phyloP scores from a whole-genome alignment of 2,113 vertebrate genomes.

The Jacana jacana region DNA sequence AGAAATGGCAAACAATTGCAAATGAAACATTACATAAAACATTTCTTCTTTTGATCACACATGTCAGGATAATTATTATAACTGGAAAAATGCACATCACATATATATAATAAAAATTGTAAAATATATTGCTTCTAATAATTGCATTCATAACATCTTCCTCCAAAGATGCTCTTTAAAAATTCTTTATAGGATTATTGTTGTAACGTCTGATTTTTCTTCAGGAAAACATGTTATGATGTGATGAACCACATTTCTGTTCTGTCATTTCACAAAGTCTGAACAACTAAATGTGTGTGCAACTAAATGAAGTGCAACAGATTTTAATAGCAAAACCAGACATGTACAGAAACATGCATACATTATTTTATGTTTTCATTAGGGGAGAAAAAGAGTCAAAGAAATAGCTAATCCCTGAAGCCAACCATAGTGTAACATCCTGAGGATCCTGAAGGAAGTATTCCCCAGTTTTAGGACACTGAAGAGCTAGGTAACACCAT shows the following conservation, averaged over 20 bases:
- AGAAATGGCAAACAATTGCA: not conserved
- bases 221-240: not conserved
- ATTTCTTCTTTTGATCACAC: not conserved
- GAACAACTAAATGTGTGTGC: not conserved
- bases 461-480: not conserved
- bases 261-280: not conserved
- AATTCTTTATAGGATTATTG: not conserved
- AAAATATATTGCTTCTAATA: not conserved
- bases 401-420: not conserved
- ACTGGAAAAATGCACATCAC: not conserved
- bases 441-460: not conserved
- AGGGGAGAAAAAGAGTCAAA: not conserved
- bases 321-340: not conserved
- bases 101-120: not conserved
- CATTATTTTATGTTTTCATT: not conserved
- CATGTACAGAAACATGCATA: not conserved
- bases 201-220: not conserved
- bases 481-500: not conserved
- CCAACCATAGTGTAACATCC: fast-evolving
- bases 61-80: not conserved
- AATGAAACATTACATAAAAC: not conserved
- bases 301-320: not conserved
- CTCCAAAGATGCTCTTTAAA: not conserved
- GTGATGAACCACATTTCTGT: not conserved
- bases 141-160: not conserved